Evolutionary conservation across 2,888 invertebrate species (phyloP), one percentile per base, ranked within the genome.

Genomic region (Drosophila koepferae): DNA sequence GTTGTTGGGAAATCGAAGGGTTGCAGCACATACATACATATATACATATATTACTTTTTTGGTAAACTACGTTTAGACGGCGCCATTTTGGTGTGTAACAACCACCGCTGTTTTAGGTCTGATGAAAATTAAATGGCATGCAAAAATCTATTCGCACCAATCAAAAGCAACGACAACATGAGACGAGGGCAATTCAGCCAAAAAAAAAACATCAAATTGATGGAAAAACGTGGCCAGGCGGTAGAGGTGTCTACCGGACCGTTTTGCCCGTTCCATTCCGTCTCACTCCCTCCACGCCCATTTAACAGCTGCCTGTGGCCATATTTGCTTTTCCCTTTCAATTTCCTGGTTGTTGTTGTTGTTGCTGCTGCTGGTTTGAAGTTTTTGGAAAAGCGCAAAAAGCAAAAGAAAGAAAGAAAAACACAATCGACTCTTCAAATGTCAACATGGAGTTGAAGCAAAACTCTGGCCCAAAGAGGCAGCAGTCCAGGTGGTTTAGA

Each of bases 241-340:
- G n/a, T 5, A 72, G 63, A 60, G 59, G 40, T 61, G 74, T 73
- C 75, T 76, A 44, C 36, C 38, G 53, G 2, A 9, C 16, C 28
- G 23, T 20, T 12, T 12, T 12, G 36, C 36, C 12, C n/a, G n/a
- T n/a, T 12, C n/a, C 41, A 2, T 18, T 8, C 41, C n/a, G 9
- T n/a, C 6, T 20, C n/a, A 6, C 41, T 43, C 38, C 38, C 38
- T 16, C 0, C 28, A 28, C 28, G 12, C 9, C 34, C 56, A n/a
- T 31, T 28, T n/a, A 9, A 12, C 43, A 44, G 61, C 31, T 72
- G 74, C 75, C 80, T 71, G 72, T 74, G 71, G 90, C 83, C 88
- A 90, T 90, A 76, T 86, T 90, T 86, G 85, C 67, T 81, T 85
- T 91, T 78, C 77, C 71, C 80, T 86, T 83, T 82, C 83, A 91